Conservation (phyloP, 2,888 invertebrate genomes). For the Dolomedes plantarius region DNA sequence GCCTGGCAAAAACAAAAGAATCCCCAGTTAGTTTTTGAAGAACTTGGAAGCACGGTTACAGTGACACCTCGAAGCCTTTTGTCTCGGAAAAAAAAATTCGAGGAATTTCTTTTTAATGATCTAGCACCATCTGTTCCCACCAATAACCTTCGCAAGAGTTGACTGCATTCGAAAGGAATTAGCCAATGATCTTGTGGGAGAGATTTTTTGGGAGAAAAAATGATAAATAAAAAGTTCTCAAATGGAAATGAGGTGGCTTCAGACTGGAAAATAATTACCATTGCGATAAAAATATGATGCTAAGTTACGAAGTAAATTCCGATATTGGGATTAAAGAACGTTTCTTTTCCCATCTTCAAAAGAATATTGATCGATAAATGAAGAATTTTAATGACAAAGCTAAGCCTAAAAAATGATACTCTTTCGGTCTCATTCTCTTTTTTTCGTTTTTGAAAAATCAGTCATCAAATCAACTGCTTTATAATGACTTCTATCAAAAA, state of each 20-base stretch:
- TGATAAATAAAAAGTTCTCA: not conserved
- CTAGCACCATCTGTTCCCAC: conserved; percentile 40
- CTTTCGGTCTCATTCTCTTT: too few relatives aligned
- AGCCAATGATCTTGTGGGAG: conserved; percentile 28
- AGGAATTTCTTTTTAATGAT: conserved; percentile 43
- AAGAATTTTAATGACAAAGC: not conserved
- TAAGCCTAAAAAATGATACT: too few relatives aligned
- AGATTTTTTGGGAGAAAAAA: too few relatives aligned
- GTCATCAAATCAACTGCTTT: too few relatives aligned
- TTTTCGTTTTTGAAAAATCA: too few relatives aligned
- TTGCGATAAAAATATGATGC: conserved; percentile 23
- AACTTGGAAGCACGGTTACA: not conserved
- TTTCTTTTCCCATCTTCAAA: not conserved
- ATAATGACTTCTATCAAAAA: too few relatives aligned
- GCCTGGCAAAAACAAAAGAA: conserved; percentile 15
- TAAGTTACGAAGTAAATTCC: conserved; percentile 17
- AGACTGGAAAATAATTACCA: conserved; percentile 49
- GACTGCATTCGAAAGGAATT: conserved; percentile 45
- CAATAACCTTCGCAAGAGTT: conserved; percentile 9
- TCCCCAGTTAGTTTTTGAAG: conserved; percentile 1
- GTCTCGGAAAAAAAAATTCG: conserved; percentile 15
- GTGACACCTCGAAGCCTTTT: conserved; percentile 12
- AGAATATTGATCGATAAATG: not conserved
- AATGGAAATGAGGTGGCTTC: conserved; percentile 46
- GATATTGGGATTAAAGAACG: not conserved